A percentile compares a stretch with the other conserved stretches of the same genome.
These are phyloP conservation scores for Equus przewalskii DNA, from an alignment of 2,113 vertebrate genomes.

Conservation along the genomic window DNA sequence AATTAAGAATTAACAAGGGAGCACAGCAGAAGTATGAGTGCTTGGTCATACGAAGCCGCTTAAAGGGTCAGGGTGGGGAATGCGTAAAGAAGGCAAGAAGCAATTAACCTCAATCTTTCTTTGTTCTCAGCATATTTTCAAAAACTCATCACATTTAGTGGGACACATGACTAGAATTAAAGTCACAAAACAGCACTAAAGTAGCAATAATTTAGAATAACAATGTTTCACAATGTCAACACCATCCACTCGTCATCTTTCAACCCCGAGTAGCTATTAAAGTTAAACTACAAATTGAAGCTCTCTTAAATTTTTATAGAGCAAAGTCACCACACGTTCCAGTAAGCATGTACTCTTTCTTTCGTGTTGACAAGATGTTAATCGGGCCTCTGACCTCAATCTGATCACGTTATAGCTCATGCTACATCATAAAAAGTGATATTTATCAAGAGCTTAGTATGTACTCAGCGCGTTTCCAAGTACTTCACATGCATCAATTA, in stretches of 20 bases:
- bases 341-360: neutral
- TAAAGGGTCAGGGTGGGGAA: neutral
- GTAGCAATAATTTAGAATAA: neutral
- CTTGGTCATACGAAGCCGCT: neutral
- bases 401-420: neutral
- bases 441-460: neutral
- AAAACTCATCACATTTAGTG: neutral
- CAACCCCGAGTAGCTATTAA: neutral
- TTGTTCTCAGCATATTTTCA: slow-evolving; percentile 18
- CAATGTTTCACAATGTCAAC: neutral
- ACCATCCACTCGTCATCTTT: neutral
- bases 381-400: neutral
- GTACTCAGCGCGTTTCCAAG: neutral
- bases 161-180: neutral
- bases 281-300: neutral
- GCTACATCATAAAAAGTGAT: neutral
- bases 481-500: neutral
- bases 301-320: neutral
- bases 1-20: neutral
- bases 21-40: fast-evolving
- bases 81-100: neutral
- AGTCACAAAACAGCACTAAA: neutral
- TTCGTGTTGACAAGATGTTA: neutral
- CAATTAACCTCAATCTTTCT: neutral
- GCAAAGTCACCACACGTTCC: neutral